Conservation (phyloP, 2,888 invertebrate species). For the Lingula anatina region DNA sequence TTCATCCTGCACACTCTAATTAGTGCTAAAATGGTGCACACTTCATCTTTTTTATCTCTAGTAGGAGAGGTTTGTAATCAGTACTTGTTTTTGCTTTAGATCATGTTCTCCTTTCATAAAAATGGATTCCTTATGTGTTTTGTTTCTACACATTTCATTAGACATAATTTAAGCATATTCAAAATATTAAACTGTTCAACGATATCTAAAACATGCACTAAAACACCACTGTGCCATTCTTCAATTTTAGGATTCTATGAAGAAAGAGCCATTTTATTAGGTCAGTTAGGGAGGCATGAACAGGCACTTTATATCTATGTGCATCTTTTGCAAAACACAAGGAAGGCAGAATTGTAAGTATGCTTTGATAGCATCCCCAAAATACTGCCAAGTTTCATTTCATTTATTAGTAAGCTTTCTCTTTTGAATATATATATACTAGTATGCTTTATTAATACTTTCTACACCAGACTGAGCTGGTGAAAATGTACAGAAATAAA, state of each 20-base stretch:
- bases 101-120: too few relatives aligned
- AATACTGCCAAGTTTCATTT: not conserved
- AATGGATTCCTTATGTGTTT: too few relatives aligned
- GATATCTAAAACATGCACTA: not conserved
- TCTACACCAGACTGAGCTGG: too few relatives aligned
- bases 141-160: too few relatives aligned
- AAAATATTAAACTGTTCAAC: not conserved
- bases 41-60: too few relatives aligned
- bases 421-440: not conserved
- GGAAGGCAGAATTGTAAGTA: constrained; percentile 73
- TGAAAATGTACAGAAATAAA: too few relatives aligned
- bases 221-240: not conserved
- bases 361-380: not conserved
- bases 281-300: constrained; percentile 84
- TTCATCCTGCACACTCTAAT: too few relatives aligned
- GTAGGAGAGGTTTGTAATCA: too few relatives aligned
- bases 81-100: too few relatives aligned
- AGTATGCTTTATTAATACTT: too few relatives aligned
- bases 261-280: constrained; percentile 90
- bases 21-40: too few relatives aligned
- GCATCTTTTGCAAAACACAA: constrained; percentile 75
- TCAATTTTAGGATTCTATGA: constrained; percentile 66
- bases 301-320: constrained; percentile 90
- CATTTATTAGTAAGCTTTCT: not conserved
- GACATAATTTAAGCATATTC: too few relatives aligned